Evolutionary conservation across 2,113 vertebrate species (phyloP).

Genomic region (Dinomys branickii): DNA sequence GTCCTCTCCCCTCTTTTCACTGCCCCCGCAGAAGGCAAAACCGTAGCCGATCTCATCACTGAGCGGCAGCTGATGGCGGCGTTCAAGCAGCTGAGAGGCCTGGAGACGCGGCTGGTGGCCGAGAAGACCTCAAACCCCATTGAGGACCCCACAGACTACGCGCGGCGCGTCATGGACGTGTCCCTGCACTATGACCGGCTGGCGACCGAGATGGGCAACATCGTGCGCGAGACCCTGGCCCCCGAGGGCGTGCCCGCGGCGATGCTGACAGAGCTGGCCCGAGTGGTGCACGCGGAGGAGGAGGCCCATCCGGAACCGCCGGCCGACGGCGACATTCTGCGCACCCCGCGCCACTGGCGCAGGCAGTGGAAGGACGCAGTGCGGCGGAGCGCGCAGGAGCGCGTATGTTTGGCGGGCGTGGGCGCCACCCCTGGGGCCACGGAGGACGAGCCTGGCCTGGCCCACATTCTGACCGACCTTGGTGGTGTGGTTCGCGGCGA

Average conservation of each 20-base stretch:
- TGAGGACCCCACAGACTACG: conserved; percentile 78
- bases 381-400: conserved; percentile 66
- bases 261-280: conserved; percentile 75
- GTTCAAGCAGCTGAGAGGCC: conserved; percentile 79
- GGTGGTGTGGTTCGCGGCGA: conserved; percentile 76
- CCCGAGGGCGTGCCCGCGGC: conserved; percentile 55
- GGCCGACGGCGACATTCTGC: conserved; percentile 68
- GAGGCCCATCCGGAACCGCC: conserved; percentile 71
- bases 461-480: conserved; percentile 78
- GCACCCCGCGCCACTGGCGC: conserved; percentile 85
- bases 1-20: neutral
- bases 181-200: conserved; percentile 86
- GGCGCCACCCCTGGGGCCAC: neutral
- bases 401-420: conserved; percentile 50
- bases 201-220: conserved; percentile 54
- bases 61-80: conserved; percentile 84
- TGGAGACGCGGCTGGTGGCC: conserved; percentile 80
- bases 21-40: conserved; percentile 22
- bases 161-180: conserved; percentile 83
- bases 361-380: conserved; percentile 82
- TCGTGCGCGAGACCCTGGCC: conserved; percentile 82
- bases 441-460: conserved; percentile 62
- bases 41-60: conserved; percentile 87
- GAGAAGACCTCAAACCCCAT: conserved; percentile 74
- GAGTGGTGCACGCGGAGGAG: conserved; percentile 84